Evolutionary conservation across 2,888 invertebrate genomes (phyloP).

Genomic region (Dyspetes luteomarginatus): DNA sequence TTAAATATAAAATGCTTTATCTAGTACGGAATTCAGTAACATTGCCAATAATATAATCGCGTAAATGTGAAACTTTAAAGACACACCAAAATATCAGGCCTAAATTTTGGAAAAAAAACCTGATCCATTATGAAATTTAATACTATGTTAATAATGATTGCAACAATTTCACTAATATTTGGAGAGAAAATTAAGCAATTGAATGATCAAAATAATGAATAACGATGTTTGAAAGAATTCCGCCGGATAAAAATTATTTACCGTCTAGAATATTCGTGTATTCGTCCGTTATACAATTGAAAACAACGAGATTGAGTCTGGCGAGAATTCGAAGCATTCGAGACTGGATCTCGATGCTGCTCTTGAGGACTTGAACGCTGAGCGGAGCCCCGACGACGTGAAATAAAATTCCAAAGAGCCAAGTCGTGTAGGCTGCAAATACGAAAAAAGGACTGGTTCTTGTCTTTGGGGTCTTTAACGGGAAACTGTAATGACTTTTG

Average conservation of each 20-base stretch:
- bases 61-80: no score
- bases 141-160: no score
- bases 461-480: no score
- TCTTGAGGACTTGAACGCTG: constrained; percentile 71
- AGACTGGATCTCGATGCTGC: constrained; percentile 78
- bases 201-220: constrained; percentile 19
- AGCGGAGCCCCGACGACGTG: constrained; percentile 85
- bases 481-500: no score
- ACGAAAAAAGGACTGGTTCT: no score
- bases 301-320: constrained; percentile 73
- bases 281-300: constrained; percentile 73
- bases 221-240: no score
- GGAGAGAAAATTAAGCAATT: constrained; percentile 27
- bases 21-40: no score
- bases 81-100: no score
- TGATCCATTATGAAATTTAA: no score
- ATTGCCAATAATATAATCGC: no score
- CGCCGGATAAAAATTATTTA: constrained; percentile 63
- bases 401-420: constrained; percentile 88
- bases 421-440: constrained; percentile 86
- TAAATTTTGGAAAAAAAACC: no score
- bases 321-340: constrained; percentile 78
- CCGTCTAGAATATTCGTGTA: constrained; percentile 77
- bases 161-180: no score
- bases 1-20: constrained; percentile 28